phyloP scores from a whole-genome alignment of 2,888 invertebrate species.

The Emmelina monodactyla region DNA sequence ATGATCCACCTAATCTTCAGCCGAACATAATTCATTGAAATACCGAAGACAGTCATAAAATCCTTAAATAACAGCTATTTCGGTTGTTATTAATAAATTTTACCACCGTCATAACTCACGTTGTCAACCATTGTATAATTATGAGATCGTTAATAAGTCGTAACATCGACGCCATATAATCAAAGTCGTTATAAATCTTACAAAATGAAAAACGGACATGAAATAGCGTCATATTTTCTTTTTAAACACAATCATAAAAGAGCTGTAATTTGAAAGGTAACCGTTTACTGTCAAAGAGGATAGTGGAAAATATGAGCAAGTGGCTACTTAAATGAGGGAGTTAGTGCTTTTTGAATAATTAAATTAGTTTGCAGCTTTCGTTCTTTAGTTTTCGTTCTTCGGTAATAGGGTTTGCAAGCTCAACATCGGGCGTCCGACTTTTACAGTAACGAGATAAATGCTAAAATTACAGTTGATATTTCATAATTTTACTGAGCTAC shows the following conservation, averaged over 20 bases:
- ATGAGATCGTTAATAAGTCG: constrained; percentile 50
- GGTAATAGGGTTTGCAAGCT: constrained; percentile 35
- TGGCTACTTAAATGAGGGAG: constrained; percentile 57
- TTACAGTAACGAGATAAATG: constrained; percentile 28
- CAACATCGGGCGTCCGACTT: constrained; percentile 26
- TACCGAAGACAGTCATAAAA: constrained; percentile 1
- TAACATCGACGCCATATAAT: constrained; percentile 54
- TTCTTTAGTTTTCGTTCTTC: constrained; percentile 51
- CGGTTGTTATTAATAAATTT: constrained; percentile 26
- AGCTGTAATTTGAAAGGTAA: constrained; percentile 48
- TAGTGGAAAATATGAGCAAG: constrained; percentile 56
- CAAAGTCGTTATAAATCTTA: constrained; percentile 55
- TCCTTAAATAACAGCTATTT: constrained; percentile 22
- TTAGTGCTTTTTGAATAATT: constrained; percentile 66
- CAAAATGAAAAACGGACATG: constrained; percentile 55
- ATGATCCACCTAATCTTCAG: too few relatives aligned
- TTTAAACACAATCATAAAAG: constrained; percentile 57
- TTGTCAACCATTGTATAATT: constrained; percentile 47
- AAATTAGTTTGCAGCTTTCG: constrained; percentile 62
- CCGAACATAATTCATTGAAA: too few relatives aligned
- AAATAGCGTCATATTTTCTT: constrained; percentile 52
- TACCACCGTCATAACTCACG: constrained; percentile 37
- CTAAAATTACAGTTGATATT: constrained; percentile 24
- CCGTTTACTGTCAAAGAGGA: constrained; percentile 53
- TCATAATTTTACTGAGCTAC: constrained; percentile 2